phyloP scores from a whole-genome alignment of 2,113 vertebrate species.

The Rhea americana region DNA sequence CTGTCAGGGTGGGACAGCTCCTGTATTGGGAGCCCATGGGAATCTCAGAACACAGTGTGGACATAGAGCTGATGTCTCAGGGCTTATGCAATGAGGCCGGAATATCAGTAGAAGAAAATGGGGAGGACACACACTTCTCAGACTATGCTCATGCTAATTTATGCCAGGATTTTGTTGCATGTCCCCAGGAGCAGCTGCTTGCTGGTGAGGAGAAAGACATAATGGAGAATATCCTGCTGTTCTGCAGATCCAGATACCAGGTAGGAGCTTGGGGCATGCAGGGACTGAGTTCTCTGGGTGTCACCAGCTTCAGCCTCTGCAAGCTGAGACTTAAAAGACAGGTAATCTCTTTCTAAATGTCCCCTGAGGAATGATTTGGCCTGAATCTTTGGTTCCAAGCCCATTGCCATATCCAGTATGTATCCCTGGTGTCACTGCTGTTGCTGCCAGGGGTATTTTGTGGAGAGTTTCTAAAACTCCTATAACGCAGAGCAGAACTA shows the following conservation, averaged over 20 bases:
- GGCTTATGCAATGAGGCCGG: background rate
- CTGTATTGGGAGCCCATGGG: background rate
- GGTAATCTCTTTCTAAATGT: background rate
- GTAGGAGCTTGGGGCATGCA: background rate
- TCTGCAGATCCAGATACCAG: background rate
- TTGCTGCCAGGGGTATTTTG: too few species aligned
- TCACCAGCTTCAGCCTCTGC: background rate
- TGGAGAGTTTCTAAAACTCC: too few species aligned
- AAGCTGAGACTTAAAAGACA: too few species aligned
- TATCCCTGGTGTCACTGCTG: too few species aligned
- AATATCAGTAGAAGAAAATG: too few species aligned
- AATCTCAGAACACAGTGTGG: too few species aligned
- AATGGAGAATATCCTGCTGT: background rate
- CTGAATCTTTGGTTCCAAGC: fast-evolving
- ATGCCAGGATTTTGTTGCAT: background rate
- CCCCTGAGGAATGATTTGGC: background rate
- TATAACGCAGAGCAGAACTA: too few species aligned
- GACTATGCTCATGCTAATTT: background rate
- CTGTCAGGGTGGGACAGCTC: background rate
- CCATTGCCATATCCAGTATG: too few species aligned
- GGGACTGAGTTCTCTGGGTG: too few species aligned
- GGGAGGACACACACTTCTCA: background rate
- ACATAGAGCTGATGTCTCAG: background rate
- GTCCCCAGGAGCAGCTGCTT: background rate
- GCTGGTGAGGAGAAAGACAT: background rate